A percentile compares a stretch with the other conserved stretches of the same genome.
Evolutionary conservation across 2,888 invertebrate genomes (phyloP).

Genomic region (Anthophora plumipes): DNA sequence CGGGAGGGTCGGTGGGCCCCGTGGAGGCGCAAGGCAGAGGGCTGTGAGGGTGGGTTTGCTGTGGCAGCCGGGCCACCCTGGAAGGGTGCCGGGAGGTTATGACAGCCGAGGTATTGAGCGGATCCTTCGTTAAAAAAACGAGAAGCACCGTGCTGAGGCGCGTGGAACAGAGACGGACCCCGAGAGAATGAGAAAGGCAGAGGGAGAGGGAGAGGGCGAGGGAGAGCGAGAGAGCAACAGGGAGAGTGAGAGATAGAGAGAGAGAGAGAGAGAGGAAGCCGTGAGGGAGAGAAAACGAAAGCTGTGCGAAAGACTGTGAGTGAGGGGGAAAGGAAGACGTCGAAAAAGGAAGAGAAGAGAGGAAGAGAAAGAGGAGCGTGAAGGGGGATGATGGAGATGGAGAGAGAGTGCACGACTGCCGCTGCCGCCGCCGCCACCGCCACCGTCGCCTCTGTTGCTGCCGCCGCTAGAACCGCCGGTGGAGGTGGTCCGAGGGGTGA

Average conservation of each 20-base stretch:
- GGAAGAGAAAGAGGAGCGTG: constrained; percentile 34
- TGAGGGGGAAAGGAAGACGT: constrained; percentile 58
- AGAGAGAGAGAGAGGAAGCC: too few relatives aligned
- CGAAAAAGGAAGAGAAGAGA: too few relatives aligned
- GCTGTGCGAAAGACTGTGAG: constrained; percentile 42
- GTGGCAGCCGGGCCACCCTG: constrained; percentile 73
- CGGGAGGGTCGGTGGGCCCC: constrained; percentile 66
- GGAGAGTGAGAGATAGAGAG: constrained; percentile 54
- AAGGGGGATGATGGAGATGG: too few relatives aligned
- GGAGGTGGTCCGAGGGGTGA: constrained; percentile 76
- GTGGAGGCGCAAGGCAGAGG: constrained; percentile 66
- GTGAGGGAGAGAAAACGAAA: constrained; percentile 51
- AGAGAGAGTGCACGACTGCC: constrained; percentile 61
- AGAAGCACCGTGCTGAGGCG: constrained; percentile 78
- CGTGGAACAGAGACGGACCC: constrained; percentile 68
- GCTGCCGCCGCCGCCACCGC: constrained; percentile 42
- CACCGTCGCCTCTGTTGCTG: constrained; percentile 46
- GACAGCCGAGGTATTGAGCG: constrained; percentile 85
- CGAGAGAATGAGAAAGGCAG: constrained; percentile 53
- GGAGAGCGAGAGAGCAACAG: constrained; percentile 55
- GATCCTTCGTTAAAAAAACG: constrained; percentile 84
- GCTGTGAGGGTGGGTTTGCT: constrained; percentile 66
- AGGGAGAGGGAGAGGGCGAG: constrained; percentile 32
- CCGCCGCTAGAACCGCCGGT: constrained; percentile 64
- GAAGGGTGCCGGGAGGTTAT: constrained; percentile 82